Evolutionary conservation across 2,888 invertebrate genomes (phyloP), one percentile per base, ranked within the genome.

Genomic region (Tenthredo amoena): DNA sequence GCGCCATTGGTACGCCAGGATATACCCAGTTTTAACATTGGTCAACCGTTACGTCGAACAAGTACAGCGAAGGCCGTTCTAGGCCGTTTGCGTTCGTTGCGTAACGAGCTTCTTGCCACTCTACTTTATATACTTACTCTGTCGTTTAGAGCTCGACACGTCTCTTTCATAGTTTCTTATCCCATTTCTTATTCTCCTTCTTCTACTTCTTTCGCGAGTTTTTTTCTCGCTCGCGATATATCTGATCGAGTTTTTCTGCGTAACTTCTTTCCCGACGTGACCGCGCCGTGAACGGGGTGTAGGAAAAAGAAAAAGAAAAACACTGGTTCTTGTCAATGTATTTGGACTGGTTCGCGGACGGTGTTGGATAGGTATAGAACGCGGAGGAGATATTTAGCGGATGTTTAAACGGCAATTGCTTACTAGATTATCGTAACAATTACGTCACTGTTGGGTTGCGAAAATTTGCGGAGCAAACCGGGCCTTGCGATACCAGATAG

Each of bases 31-130:
- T 87, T 87, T 87, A 85, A 87, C 88, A 88, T 87, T 91, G 89
- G 90, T 89, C 90, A 89, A 89, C 88, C 90, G 86, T 88, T 88
- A 87, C 88, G 87, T 87, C 81, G 84, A 83, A 84, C 81, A 85
- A 31, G 37, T 68, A 85, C 71, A 87, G 65, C 88, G 90, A 91
- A 91, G 91, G 91, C 89, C 90, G 91, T 91, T 91, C 91, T 91
- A 91, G 91, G 91, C 89, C 91, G 90, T 88, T 86, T 68, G 68
- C 68, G 68, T 68, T 34, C 47, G 68, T 83, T 83, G 68, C 83
- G 83, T 50, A 83, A 83, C 83, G n/a, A 86, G 87, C 86, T 43
- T 76, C 55, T 86, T 65, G 77, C 77, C 85, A 87, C 86, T 85
- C 85, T 76, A 72, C 50, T 87, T 87, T 86, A 55, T 55, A 55